A percentile compares a stretch with the other conserved stretches of the same genome.
phyloP scores from a whole-genome alignment of 2,888 invertebrate genomes.

The Cecidostiba fungosa region DNA sequence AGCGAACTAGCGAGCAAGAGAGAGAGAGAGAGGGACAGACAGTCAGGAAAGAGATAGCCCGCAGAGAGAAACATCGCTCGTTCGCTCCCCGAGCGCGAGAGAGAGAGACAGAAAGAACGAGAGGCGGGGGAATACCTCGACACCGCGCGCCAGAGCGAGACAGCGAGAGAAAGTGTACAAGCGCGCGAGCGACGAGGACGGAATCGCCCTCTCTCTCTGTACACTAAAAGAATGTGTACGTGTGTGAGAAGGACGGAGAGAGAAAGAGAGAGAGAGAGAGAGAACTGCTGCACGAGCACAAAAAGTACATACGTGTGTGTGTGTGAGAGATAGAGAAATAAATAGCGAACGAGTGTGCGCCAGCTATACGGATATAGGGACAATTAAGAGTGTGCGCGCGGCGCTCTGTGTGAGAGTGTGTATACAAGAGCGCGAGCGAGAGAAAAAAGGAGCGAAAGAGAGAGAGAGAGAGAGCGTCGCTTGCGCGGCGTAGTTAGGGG shows the following conservation, averaged over 20 bases:
- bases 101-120: slow-evolving; percentile 25
- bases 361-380: slow-evolving; percentile 39
- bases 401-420: slow-evolving; percentile 5
- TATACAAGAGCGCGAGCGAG: slow-evolving; percentile 42
- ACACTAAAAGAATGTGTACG: slow-evolving; percentile 21
- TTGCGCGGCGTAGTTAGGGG: slow-evolving; percentile 59
- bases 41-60: slow-evolving; percentile 33
- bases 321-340: slow-evolving; percentile 38
- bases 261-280: slow-evolving; percentile 16
- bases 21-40: slow-evolving; percentile 31
- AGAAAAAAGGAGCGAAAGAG: slow-evolving; percentile 42
- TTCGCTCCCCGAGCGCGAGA: slow-evolving; percentile 24
- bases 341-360: slow-evolving; percentile 21
- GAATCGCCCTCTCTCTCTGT: background rate
- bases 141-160: slow-evolving; percentile 20
- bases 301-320: background rate
- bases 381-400: slow-evolving; percentile 49
- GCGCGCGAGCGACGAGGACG: background rate
- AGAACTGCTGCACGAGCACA: slow-evolving; percentile 7
- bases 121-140: slow-evolving; percentile 16
- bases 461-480: slow-evolving; percentile 45
- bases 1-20: slow-evolving; percentile 16
- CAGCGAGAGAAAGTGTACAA: slow-evolving; percentile 16
- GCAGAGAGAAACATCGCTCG: slow-evolving; percentile 54
- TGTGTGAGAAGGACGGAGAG: slow-evolving; percentile 15